Evolutionary conservation across 2,888 invertebrate genomes (phyloP), one percentile per base, ranked within the genome.

Genomic region (Barypeithes pellucidus): DNA sequence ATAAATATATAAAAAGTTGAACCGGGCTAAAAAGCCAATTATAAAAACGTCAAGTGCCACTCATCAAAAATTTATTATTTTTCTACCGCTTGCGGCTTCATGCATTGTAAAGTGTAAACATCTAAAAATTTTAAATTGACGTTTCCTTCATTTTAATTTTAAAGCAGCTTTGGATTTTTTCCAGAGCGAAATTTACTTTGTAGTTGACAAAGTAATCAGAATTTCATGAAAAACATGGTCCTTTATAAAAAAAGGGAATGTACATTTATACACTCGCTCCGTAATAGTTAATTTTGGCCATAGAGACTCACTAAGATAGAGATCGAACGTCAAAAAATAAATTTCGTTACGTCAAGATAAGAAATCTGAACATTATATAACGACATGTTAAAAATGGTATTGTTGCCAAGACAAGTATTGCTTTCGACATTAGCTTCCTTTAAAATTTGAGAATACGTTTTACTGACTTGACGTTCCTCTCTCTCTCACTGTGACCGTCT

Each of bases 71-170:
- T 61, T 43, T 43, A 61, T 45, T 61, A 43, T 61, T 61, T 61
- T 43, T 43, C 61, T 43, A 43, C 61, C 61, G 61, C 45, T 24
- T 61, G 20, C 61, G 43, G 52, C 52, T 29, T 22, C 24, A 45
- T 45, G 63, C 63, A 18, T 45, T 36, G 47, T 63, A 63, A 63
- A 47, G 63, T 59, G 59, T 33, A 63, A 45, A 33, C 63, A 63
- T 50, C 63, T 63, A 47, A 63, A 62, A 63, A 47, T 33, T 45
- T 63, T 63, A 63, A 63, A 63, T 63, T 63, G 63, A 45, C 33
- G 63, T 63, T 63, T 62, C 24, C 63, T 63, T 43, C 29, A 63
- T 63, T 63, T 63, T 63, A 63, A 63, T 63, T 33, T 47, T 50
- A 18, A 47, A 63, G 29, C 63, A 47, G 47, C 47, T 45, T 33